Evolutionary conservation across 2,888 invertebrate genomes (phyloP).

Genomic region (Caenorhabditis panamensis): DNA sequence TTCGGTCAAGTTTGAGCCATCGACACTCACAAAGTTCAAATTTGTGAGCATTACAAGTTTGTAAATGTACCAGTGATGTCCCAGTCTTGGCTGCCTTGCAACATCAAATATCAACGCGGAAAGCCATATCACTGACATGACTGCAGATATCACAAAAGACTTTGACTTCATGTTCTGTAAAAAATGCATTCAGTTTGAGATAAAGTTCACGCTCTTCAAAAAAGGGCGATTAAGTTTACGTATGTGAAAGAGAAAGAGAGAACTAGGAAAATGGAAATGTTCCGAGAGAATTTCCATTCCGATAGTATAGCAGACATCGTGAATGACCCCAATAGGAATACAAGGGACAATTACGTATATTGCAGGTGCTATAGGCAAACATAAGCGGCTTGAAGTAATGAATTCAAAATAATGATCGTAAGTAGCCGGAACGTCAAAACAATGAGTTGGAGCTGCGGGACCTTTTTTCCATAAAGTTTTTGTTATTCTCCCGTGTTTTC

Average conservation of each 20-base stretch:
- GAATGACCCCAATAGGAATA: conserved; percentile 51
- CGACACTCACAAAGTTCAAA: conserved; percentile 78
- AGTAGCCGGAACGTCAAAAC: no score
- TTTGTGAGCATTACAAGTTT: conserved; percentile 81
- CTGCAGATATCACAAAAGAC: conserved; percentile 14
- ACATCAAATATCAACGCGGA: conserved; percentile 76
- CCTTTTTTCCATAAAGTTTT: no score
- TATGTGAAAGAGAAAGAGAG: conserved; percentile 1
- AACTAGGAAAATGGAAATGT: background rate
- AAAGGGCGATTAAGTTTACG: background rate
- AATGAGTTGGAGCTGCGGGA: no score
- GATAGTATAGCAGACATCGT: background rate
- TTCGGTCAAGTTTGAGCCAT: no score
- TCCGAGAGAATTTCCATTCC: background rate
- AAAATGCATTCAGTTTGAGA: no score
- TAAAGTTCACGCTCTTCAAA: background rate
- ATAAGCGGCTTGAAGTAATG: background rate
- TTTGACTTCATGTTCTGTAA: conserved; percentile 11
- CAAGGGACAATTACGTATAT: conserved; percentile 17
- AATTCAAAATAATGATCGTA: no score
- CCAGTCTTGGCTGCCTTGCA: conserved; percentile 72
- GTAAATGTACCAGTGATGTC: conserved; percentile 73
- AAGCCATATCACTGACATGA: conserved; percentile 69
- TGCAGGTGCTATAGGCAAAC: conserved; percentile 1
- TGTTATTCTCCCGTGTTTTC: no score